phyloP scores from a whole-genome alignment of 1,140 invertebrate genomes.

The Halesus radiatus region DNA sequence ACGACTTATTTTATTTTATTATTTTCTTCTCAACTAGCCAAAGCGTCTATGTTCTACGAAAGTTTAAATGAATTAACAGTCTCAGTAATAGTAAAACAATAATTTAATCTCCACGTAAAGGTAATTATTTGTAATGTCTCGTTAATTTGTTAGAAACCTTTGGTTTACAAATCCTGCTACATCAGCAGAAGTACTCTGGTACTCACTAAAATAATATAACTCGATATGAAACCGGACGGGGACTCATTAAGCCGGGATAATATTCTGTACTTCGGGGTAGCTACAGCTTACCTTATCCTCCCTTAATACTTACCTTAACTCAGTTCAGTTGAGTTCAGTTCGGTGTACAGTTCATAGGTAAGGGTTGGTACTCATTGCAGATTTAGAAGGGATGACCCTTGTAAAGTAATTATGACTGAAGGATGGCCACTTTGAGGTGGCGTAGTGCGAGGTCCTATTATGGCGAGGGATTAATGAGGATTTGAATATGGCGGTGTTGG shows the following conservation, averaged over 20 bases:
- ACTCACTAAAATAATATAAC: constrained; percentile 22
- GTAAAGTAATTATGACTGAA: constrained; percentile 56
- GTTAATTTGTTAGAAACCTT: too few species aligned
- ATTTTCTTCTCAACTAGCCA: too few species aligned
- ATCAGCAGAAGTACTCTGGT: too few species aligned
- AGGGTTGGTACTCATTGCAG: constrained; percentile 25
- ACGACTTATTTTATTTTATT: too few species aligned
- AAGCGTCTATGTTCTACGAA: too few species aligned
- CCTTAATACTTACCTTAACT: constrained; percentile 43
- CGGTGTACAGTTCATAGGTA: not conserved
- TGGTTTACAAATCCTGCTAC: too few species aligned
- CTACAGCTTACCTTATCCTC: constrained; percentile 48
- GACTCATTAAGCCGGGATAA: constrained; percentile 54
- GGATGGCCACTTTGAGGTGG: constrained; percentile 41
- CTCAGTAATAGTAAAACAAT: too few species aligned
- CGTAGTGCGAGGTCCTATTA: constrained; percentile 1
- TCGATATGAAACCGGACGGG: constrained; percentile 53
- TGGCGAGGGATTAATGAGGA: constrained; percentile 21
- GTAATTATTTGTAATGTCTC: too few species aligned
- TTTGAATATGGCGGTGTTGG: constrained; percentile 7
- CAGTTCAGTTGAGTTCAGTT: constrained; percentile 24
- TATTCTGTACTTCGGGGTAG: constrained; percentile 46
- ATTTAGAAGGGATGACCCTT: constrained; percentile 54
- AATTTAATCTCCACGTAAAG: too few species aligned
- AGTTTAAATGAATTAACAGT: too few species aligned